Percentiles rank a stretch among this genome's conserved stretches.
phyloP scores from a whole-genome alignment of 2,888 invertebrate species.

The Prionchulus punctatus region DNA sequence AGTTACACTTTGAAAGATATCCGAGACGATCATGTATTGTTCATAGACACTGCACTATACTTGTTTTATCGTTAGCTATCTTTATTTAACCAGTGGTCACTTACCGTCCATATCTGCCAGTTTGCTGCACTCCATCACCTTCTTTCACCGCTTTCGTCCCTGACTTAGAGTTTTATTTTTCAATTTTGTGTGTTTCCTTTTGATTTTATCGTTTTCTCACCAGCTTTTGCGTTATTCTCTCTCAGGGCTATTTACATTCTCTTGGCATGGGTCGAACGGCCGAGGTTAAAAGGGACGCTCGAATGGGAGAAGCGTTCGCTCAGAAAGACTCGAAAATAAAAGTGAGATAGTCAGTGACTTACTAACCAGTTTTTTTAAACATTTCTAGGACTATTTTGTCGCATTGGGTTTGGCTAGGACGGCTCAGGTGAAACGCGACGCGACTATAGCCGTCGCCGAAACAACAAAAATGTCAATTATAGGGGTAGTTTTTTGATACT shows the following conservation, averaged over 20 bases:
- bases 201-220: too few relatives aligned
- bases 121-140: too few relatives aligned
- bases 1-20: conserved; percentile 86
- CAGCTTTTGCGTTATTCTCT: too few relatives aligned
- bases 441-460: conserved; percentile 89
- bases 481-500: background rate
- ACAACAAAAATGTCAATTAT: conserved; percentile 38
- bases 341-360: conserved; percentile 26
- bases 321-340: conserved; percentile 68
- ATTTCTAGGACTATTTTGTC: conserved; percentile 64
- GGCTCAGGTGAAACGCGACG: conserved; percentile 84
- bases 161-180: too few relatives aligned
- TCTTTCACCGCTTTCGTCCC: too few relatives aligned
- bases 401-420: conserved; percentile 86
- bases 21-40: conserved; percentile 82
- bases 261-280: conserved; percentile 86
- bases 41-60: too few relatives aligned
- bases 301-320: conserved; percentile 92
- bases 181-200: too few relatives aligned
- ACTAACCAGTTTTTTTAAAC: background rate
- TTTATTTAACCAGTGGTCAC: too few relatives aligned
- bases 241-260: conserved; percentile 73
- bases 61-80: too few relatives aligned
- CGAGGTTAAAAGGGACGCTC: conserved; percentile 82
- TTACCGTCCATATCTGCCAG: too few relatives aligned